Evolutionary conservation across 2,113 vertebrate species (phyloP).

Genomic region (Oplegnathus fasciatus): DNA sequence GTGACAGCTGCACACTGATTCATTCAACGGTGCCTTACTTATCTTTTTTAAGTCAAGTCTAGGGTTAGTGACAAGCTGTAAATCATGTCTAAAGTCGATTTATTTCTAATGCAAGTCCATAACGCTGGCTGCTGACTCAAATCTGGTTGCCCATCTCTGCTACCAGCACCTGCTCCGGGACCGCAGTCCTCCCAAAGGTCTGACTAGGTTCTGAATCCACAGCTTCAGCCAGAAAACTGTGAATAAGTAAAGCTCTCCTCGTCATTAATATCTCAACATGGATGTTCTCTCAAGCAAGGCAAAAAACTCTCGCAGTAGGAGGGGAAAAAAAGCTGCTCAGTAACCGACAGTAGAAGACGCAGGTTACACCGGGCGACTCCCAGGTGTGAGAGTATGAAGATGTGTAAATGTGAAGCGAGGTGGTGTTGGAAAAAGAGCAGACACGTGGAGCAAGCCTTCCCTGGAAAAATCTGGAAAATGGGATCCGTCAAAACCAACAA

Average conservation of each 20-base stretch:
- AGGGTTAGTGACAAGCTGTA: background rate
- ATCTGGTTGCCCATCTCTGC: background rate
- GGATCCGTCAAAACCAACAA: conserved; percentile 29
- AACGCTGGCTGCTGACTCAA: background rate
- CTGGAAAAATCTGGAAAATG: conserved; percentile 13
- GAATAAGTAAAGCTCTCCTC: conserved; percentile 36
- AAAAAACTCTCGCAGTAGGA: background rate
- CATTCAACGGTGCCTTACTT: background rate
- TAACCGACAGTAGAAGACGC: background rate
- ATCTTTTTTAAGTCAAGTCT: background rate
- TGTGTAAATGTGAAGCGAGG: background rate
- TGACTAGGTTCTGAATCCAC: conserved; percentile 1
- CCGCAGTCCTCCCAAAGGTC: background rate
- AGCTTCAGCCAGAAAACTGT: conserved; percentile 6
- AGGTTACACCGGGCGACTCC: background rate
- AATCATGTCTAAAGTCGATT: background rate
- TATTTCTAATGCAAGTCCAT: background rate
- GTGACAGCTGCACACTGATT: conserved; percentile 2
- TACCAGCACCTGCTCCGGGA: conserved; percentile 21
- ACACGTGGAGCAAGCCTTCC: background rate
- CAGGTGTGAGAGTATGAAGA: background rate
- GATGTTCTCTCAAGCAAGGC: background rate
- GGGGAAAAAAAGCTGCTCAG: background rate
- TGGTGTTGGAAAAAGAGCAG: conserved; percentile 16
- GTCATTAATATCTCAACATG: conserved; percentile 29